phyloP scores from a whole-genome alignment of 2,797 vertebrate species.

The Betta splendens region DNA sequence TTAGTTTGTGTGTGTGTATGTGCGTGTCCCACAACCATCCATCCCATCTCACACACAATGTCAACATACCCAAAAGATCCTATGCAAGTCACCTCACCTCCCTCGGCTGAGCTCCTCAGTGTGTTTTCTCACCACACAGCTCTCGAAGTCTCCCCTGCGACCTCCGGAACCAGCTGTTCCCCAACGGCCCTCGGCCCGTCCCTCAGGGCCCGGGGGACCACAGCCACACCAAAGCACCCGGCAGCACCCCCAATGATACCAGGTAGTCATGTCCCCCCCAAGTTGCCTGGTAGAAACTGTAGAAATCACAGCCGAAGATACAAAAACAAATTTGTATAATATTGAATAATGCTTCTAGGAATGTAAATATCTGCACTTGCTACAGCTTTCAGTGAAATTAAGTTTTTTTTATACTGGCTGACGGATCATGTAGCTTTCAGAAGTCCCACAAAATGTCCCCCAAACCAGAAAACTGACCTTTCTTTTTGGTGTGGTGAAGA shows the following conservation, averaged over 20 bases:
- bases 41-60: slow-evolving; percentile 29
- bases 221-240: slow-evolving; percentile 83
- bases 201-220: slow-evolving; percentile 85
- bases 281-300: slow-evolving; percentile 41
- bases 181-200: slow-evolving; percentile 85
- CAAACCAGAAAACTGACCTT: neutral
- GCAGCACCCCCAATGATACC: slow-evolving; percentile 90
- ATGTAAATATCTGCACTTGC: neutral
- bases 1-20: slow-evolving; percentile 18
- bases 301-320: slow-evolving; percentile 16
- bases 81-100: slow-evolving; percentile 35
- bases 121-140: slow-evolving; percentile 88
- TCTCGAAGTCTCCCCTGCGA: slow-evolving; percentile 91
- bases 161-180: slow-evolving; percentile 88
- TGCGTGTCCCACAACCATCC: slow-evolving; percentile 34
- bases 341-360: slow-evolving; percentile 1
- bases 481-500: slow-evolving; percentile 31
- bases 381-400: neutral
- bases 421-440: neutral
- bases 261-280: slow-evolving; percentile 87
- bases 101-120: slow-evolving; percentile 64
- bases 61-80: slow-evolving; percentile 39
- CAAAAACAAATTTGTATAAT: neutral
- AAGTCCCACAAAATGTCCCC: slow-evolving; percentile 18
- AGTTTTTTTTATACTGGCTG: neutral